Conservation (phyloP, 1,140 invertebrate species). For the Venustaconcha ellipsiformis region DNA sequence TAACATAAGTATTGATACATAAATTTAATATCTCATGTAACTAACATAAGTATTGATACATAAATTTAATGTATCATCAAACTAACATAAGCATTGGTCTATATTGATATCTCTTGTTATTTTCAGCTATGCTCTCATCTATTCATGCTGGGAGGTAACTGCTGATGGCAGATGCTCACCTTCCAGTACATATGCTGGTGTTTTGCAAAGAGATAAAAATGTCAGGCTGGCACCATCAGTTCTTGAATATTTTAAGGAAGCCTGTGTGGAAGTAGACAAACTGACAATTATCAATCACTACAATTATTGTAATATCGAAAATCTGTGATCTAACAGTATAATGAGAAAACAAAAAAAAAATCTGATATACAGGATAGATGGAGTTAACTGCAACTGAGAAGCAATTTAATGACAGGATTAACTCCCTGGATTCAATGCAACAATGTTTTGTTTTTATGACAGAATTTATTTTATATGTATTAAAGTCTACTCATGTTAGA, state of each 20-base stretch:
- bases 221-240: slow-evolving; percentile 3
- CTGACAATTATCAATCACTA: slow-evolving; percentile 18
- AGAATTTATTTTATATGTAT: no score
- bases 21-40: neutral
- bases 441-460: no score
- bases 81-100: neutral
- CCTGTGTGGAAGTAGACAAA: slow-evolving; percentile 19
- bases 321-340: neutral
- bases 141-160: slow-evolving; percentile 26
- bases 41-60: no score
- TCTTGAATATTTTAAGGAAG: slow-evolving; percentile 1
- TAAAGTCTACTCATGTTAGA: no score
- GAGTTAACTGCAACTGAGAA: no score
- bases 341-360: no score
- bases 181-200: slow-evolving; percentile 10
- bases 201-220: slow-evolving; percentile 10
- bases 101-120: neutral
- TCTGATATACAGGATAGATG: no score
- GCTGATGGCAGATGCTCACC: slow-evolving; percentile 6
- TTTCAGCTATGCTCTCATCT: slow-evolving; percentile 28
- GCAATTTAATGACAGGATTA: no score
- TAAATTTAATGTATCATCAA: no score
- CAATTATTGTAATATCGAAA: slow-evolving; percentile 17
- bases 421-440: no score
- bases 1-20: neutral